A percentile compares a stretch with the other conserved stretches of the same genome.
Evolutionary conservation across 2,888 invertebrate species (phyloP).

Genomic region (Operophtera brumata): DNA sequence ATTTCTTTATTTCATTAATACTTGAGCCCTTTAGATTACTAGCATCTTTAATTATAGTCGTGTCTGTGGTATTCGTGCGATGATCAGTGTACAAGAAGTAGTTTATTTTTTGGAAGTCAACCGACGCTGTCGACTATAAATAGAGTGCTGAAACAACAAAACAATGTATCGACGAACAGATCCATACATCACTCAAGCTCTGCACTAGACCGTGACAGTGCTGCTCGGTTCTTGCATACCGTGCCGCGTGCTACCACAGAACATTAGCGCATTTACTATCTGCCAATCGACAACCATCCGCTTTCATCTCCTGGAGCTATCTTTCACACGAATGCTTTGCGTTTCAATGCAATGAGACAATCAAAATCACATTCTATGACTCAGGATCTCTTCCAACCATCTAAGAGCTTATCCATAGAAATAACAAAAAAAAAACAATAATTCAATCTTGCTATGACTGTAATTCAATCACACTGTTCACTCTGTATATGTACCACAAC

Average conservation of each 20-base stretch:
- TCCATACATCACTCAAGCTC: constrained; percentile 31
- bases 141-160: constrained; percentile 29
- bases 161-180: constrained; percentile 28
- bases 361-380: constrained; percentile 8
- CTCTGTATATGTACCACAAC: too few species aligned
- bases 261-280: neutral
- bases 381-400: constrained; percentile 5
- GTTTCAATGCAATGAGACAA: constrained; percentile 20
- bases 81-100: constrained; percentile 2
- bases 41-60: neutral
- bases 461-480: too few species aligned
- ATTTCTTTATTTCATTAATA: too few species aligned
- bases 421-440: too few species aligned
- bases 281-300: constrained; percentile 5
- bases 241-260: constrained; percentile 2
- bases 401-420: too few species aligned
- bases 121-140: constrained; percentile 8
- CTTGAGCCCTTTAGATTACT: too few species aligned
- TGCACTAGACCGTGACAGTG: constrained; percentile 37
- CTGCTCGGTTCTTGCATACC: constrained; percentile 27
- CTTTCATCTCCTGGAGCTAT: constrained; percentile 29
- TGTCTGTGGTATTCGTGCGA: neutral
- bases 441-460: too few species aligned
- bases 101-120: constrained; percentile 1
- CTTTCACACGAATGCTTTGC: constrained; percentile 24